A percentile compares a stretch with the other conserved stretches of the same genome.
Conservation (phyloP, 1,140 invertebrate species). For the Helicoverpa zea region DNA sequence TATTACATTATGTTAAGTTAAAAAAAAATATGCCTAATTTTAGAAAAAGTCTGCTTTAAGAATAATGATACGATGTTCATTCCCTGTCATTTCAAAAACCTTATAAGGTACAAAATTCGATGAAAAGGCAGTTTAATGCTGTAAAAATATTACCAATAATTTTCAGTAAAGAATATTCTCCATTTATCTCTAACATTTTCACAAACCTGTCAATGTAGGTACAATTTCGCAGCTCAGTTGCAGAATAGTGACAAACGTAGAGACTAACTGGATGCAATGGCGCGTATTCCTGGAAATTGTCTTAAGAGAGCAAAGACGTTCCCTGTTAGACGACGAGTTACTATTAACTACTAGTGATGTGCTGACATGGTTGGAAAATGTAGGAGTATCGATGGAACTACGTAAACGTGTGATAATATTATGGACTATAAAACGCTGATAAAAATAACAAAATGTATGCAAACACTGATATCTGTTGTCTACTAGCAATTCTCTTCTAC, state of each 20-base stretch:
- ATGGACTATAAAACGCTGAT: too few relatives aligned
- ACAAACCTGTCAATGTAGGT: slow-evolving; percentile 9
- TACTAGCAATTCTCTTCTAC: too few relatives aligned
- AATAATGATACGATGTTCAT: too few relatives aligned
- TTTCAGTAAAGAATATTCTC: not conserved
- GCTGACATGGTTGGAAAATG: not conserved
- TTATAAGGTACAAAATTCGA: too few relatives aligned
- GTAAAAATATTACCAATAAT: not conserved
- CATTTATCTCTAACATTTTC: not conserved
- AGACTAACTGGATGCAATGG: slow-evolving; percentile 69
- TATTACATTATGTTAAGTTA: too few relatives aligned
- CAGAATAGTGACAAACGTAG: slow-evolving; percentile 50
- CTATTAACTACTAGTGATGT: slow-evolving; percentile 68
- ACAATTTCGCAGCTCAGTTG: not conserved
- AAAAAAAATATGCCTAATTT: too few relatives aligned
- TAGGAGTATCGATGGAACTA: slow-evolving; percentile 7
- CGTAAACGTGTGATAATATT: not conserved
- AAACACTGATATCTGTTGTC: too few relatives aligned
- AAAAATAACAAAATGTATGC: too few relatives aligned
- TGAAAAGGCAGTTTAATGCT: too few relatives aligned
- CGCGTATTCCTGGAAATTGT: slow-evolving; percentile 68
- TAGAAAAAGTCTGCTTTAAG: too few relatives aligned
- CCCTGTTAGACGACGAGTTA: slow-evolving; percentile 63
- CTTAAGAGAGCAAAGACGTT: slow-evolving; percentile 71
- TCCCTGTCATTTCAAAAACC: too few relatives aligned